Base-by-base conservation (phyloP, 2,113 vertebrate genomes). In the Mus musculus region DNA sequence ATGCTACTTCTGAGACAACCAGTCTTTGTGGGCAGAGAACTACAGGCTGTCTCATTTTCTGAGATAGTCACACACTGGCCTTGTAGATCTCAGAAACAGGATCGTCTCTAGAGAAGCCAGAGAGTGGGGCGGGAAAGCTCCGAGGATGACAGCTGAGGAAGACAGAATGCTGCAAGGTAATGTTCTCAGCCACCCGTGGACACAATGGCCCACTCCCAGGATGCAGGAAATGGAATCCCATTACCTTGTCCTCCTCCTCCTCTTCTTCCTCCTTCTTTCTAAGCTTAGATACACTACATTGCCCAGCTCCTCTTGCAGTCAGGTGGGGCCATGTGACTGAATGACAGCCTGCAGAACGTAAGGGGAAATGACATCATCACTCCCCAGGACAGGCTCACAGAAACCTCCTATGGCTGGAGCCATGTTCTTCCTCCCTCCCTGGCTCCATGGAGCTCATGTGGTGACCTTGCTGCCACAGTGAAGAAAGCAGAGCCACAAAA, bases 401-500 rank as follows among this genome's bases (percentile, higher is more conserved):
- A 59, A 49, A n/a, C 69, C 39, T 77, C 24, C 2, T 7, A 10
- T 63, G 46, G 26, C 49, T 28, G 14, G 10, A 10, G 28, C 52
- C 28, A 22, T 17, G 8, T 7, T 77, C 69, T n/a, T 67, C 49
- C 52, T 82, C 59, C n/a, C 30, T 49, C 11, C 12, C 52, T 36
- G 90, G 12, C 30, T n/a, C 36, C n/a, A 63, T 22, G 63, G 22
- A n/a, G n/a, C 7, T 13, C 46, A 7, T 17, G 52, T 63, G 80
- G 61, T 36, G 54, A 59, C 22, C 63, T 54, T 63, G 20, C 33
- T 26, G 49, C 87, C 73, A 42, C 28, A 61, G 0, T 77, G 93
- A 69, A 93, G 28, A 88, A 82, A 77, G n/a, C 72, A 93, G 63
- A 89, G 16, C 61, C 85, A 94, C 33, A 54, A 89, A 39, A 33